phyloP scores from a whole-genome alignment of 2,797 vertebrate species.

The Delichon dasypus region DNA sequence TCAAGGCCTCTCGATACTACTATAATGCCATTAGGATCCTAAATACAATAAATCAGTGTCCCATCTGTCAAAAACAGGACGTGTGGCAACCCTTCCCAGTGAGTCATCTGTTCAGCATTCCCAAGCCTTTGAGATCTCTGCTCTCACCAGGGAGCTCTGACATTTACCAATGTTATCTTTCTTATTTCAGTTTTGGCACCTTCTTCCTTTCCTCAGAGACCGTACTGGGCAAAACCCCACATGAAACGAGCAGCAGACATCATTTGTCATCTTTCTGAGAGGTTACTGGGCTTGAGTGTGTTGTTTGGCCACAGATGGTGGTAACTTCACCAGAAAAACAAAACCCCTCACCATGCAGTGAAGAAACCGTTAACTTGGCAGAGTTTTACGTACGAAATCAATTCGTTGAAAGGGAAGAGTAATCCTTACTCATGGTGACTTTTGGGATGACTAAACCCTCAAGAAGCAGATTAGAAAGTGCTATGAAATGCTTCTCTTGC shows the following conservation, averaged over 20 bases:
- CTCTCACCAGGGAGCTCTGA: slow-evolving; percentile 64
- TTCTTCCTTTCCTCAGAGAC: slow-evolving; percentile 22
- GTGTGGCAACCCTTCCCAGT: slow-evolving; percentile 22
- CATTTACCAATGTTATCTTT: slow-evolving; percentile 75
- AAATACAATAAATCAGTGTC: not conserved
- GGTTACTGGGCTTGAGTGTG: slow-evolving; percentile 41
- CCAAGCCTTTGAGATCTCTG: slow-evolving; percentile 47
- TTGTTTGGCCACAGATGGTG: slow-evolving; percentile 40
- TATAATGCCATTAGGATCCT: not conserved
- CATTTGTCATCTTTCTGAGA: slow-evolving; percentile 39
- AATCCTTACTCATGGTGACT: slow-evolving; percentile 20
- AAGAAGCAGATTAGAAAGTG: not conserved
- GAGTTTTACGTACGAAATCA: not conserved
- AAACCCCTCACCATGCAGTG: not conserved
- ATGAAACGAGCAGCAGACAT: slow-evolving; percentile 36
- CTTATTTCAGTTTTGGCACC: slow-evolving; percentile 73
- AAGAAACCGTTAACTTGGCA: not conserved
- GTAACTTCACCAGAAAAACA: slow-evolving; percentile 41
- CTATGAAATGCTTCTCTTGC: not conserved
- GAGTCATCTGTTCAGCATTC: slow-evolving; percentile 63
- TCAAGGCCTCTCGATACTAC: slow-evolving; percentile 17
- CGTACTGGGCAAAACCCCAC: not conserved
- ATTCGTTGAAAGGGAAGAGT: not conserved
- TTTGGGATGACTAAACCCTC: slow-evolving; percentile 23
- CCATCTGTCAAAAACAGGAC: slow-evolving; percentile 51